A percentile compares a stretch with the other conserved stretches of the same genome.
These are phyloP conservation scores for Amphilophus citrinellus DNA, from an alignment of 2,113 vertebrate genomes.

Conservation along the genomic window DNA sequence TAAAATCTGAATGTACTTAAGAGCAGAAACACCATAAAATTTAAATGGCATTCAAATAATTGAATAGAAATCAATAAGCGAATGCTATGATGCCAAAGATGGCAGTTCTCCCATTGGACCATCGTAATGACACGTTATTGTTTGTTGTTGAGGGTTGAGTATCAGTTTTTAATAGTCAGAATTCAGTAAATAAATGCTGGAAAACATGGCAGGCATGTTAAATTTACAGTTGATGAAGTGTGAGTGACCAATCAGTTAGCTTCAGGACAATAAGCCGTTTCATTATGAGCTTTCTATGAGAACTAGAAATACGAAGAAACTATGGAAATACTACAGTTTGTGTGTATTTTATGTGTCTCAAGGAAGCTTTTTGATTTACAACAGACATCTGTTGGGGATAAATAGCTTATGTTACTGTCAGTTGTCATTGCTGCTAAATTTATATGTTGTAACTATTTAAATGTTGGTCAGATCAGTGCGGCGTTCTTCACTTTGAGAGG, in stretches of 20 bases:
- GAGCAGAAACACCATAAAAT: background rate
- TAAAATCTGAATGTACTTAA: background rate
- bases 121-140: no score
- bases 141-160: background rate
- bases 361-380: background rate
- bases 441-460: background rate
- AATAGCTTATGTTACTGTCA: background rate
- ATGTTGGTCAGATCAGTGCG: background rate
- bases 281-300: background rate
- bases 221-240: background rate
- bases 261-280: background rate
- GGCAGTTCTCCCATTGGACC: background rate
- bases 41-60: background rate
- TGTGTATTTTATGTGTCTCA: background rate
- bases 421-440: background rate
- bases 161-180: rapidly evolving
- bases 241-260: background rate
- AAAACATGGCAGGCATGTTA: background rate
- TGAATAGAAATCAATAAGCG: background rate
- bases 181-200: background rate
- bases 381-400: background rate
- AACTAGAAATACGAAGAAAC: background rate
- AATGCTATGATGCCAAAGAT: background rate
- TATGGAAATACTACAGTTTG: background rate
- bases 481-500: background rate